A percentile compares a stretch with the other conserved stretches of the same genome.
These are phyloP conservation scores for Acanthosepion lycidas DNA, from an alignment of 2,888 invertebrate species.

Conservation along the genomic window DNA sequence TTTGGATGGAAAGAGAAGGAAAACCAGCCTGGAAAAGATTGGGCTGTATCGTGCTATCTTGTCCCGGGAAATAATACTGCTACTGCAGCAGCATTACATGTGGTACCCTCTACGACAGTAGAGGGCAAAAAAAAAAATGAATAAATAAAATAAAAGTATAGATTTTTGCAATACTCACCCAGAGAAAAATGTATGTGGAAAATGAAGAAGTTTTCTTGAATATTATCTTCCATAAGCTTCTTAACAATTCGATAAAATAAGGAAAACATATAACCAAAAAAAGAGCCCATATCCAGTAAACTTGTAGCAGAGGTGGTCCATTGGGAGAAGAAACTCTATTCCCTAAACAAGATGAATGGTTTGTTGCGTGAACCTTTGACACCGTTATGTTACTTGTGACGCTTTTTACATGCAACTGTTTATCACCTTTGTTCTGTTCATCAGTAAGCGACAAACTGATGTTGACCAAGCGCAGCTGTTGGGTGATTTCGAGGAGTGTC, in stretches of 20 bases:
- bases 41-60: no score
- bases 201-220: constrained; percentile 54
- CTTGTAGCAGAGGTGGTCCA: constrained; percentile 51
- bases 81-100: no score
- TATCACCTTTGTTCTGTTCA: neutral
- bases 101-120: no score
- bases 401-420: no score
- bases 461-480: neutral
- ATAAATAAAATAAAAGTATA: no score
- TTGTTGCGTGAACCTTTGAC: no score
- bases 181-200: neutral
- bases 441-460: constrained; percentile 52
- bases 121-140: no score
- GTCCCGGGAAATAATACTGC: no score
- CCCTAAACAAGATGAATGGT: no score
- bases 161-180: neutral
- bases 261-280: constrained; percentile 62
- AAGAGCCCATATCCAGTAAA: constrained; percentile 66
- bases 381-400: no score
- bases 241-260: constrained; percentile 58
- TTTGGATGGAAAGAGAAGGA: no score
- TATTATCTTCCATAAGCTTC: constrained; percentile 56
- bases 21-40: no score
- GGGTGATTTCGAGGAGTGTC: constrained; percentile 60
- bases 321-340: neutral